Base-by-base conservation (phyloP, 2,797 vertebrate species). In the Echeneis naucrates region DNA sequence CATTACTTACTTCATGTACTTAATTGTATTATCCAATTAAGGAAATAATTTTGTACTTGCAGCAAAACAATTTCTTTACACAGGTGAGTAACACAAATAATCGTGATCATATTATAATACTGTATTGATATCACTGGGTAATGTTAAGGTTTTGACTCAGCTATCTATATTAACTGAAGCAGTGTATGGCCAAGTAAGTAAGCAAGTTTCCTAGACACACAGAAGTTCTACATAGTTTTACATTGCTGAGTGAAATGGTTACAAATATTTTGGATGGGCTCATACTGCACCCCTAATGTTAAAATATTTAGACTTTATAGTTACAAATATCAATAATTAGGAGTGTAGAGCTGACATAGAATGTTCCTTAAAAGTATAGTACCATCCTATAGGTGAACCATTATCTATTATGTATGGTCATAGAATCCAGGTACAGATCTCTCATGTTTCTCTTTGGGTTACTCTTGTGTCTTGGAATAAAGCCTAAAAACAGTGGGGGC, bases 401-500 rank as follows among this genome's bases (percentile, higher is more conserved):
- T 40, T 52, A 60, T 73, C 21, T 58, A 58, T 72, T 68, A 74
- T 72, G 32, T 42, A 61, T 79, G 61, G n/a, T 66, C 64, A 79
- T 52, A 23, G 21, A 64, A 27, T 72, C 50, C 33, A 64, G 55
- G 30, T 59, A 63, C 55, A 13, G n/a, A 47, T 66, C 58, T 63
- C 63, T 78, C 13, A 66, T 81, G 72, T 85, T 68, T 73, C 33
- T n/a, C 26, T 64, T 61, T 66, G 24, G 4, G 12, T 68, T 77
- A 8, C 74, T 52, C 27, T 68, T 80, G 54, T 69, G 47, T 80
- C 17, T 75, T 77, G 44, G 48, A 66, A 14, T 79, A 78, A 81
- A 87, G 81, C 71, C 69, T 74, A 70, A 83, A 90, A 81, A 89
- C 79, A 72, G 72, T 19, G 3, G 54, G 16, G 65, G 60, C 62